phyloP scores from a whole-genome alignment of 1,140 invertebrate species.

The Saccostrea cuccullata region DNA sequence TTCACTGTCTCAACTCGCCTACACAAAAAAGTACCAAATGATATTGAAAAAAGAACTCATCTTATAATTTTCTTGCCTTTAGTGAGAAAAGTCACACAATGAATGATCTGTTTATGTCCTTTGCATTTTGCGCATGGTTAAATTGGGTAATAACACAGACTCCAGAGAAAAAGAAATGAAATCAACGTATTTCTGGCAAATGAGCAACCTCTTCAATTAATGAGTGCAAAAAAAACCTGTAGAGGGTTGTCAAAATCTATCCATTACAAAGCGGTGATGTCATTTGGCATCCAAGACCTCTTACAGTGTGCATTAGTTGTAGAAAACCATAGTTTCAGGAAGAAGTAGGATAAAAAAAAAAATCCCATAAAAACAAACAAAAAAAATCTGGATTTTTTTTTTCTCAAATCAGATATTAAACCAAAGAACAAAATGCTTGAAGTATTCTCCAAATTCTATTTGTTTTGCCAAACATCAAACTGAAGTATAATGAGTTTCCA shows the following conservation, averaged over 20 bases:
- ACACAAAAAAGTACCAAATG: background rate
- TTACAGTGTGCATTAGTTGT: background rate
- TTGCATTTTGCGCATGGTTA: background rate
- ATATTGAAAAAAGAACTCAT: background rate
- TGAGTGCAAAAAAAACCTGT: background rate
- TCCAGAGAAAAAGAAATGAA: background rate
- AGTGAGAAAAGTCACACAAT: background rate
- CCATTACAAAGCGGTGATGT: conserved; percentile 7
- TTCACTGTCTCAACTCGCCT: background rate
- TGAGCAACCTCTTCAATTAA: conserved; percentile 19
- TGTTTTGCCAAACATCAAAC: conserved; percentile 30
- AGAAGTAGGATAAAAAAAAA: background rate
- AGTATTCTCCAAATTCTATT: conserved; percentile 24
- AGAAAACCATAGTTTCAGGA: background rate
- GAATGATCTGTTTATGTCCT: background rate
- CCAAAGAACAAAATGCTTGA: background rate
- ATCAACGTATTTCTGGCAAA: background rate
- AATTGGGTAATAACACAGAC: background rate
- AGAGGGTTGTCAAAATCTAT: conserved; percentile 14
- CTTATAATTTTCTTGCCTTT: background rate
- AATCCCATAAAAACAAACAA: background rate
- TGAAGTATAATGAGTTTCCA: conserved; percentile 11
- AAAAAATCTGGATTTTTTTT: background rate
- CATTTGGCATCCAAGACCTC: background rate
- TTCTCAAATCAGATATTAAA: conserved; percentile 23